These are phyloP conservation scores for Cataglyphis hispanica DNA, from an alignment of 1,140 invertebrate species.

Conservation along the genomic window DNA sequence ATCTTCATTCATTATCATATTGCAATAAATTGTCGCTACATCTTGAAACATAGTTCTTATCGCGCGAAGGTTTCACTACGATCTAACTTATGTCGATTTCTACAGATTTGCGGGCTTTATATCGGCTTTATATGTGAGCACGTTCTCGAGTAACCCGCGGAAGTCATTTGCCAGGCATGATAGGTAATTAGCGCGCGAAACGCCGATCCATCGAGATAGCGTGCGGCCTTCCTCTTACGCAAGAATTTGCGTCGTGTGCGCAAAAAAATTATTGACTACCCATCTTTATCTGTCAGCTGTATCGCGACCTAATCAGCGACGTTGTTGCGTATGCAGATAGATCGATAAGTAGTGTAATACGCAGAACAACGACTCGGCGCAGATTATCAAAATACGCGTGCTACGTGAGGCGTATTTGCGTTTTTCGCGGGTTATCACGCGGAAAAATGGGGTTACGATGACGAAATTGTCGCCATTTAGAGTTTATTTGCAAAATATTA, in stretches of 20 bases:
- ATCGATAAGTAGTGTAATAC: not conserved
- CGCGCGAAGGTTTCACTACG: not conserved
- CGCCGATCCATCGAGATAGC: slow-evolving; percentile 70
- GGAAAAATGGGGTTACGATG: slow-evolving; percentile 55
- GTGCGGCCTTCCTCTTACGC: slow-evolving; percentile 73
- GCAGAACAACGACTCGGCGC: slow-evolving; percentile 21
- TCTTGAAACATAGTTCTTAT: not conserved
- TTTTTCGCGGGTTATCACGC: slow-evolving; percentile 39
- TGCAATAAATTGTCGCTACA: not conserved
- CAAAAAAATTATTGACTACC: slow-evolving; percentile 71
- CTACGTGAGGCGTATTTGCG: slow-evolving; percentile 6
- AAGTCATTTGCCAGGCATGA: slow-evolving; percentile 76
- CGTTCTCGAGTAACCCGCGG: slow-evolving; percentile 68
- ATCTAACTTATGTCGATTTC: slow-evolving; percentile 42
- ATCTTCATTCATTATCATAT: not conserved
- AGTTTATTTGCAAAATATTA: slow-evolving; percentile 19
- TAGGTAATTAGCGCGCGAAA: slow-evolving; percentile 76
- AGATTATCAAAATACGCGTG: slow-evolving; percentile 60
- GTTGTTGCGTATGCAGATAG: slow-evolving; percentile 24
- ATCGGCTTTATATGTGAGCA: slow-evolving; percentile 60
- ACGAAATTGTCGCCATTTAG: not conserved
- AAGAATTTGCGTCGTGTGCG: slow-evolving; percentile 59
- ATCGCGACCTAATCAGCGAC: slow-evolving; percentile 50
- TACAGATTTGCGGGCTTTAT: slow-evolving; percentile 66
- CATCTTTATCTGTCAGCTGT: slow-evolving; percentile 58